Conservation (phyloP, 2,888 invertebrate species). For the Melinaea marsaeus region DNA sequence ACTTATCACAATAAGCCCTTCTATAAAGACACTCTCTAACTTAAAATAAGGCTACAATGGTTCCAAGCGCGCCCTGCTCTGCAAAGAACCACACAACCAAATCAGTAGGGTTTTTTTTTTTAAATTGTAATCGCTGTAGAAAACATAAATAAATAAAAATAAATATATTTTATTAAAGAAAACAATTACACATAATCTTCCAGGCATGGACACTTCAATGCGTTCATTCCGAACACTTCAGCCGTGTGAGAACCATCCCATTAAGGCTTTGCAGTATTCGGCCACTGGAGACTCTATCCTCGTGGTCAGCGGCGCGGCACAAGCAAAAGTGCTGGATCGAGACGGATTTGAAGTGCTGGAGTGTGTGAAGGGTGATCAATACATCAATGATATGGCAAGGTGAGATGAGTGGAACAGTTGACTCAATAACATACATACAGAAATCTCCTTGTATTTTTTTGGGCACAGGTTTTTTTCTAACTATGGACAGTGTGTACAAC, state of each 20-base stretch:
- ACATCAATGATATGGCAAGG: conserved; percentile 94
- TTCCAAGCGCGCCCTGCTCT: too few species aligned
- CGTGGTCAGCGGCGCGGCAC: conserved; percentile 93
- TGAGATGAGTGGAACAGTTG: conserved; percentile 32
- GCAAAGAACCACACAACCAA: too few species aligned
- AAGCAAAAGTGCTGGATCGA: conserved; percentile 95
- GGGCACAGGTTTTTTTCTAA: too few species aligned
- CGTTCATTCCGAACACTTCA: conserved; percentile 94
- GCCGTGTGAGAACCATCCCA: conserved; percentile 97
- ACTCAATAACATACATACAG: background rate
- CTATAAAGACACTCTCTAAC: too few species aligned
- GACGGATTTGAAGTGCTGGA: conserved; percentile 96
- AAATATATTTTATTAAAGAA: too few species aligned
- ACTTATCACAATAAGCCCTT: too few species aligned
- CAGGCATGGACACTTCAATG: conserved; percentile 95
- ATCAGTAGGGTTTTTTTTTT: too few species aligned
- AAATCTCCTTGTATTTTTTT: too few species aligned
- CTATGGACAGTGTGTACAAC: too few species aligned
- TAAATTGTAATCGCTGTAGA: too few species aligned
- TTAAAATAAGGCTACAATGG: too few species aligned
- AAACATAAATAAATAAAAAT: too few species aligned
- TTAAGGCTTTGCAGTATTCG: conserved; percentile 93
- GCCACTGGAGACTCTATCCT: conserved; percentile 95
- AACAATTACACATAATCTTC: background rate
- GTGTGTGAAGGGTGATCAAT: conserved; percentile 96